These are phyloP conservation scores for Eupristina koningsbergeri DNA, from an alignment of 1,140 invertebrate species.

Conservation along the genomic window DNA sequence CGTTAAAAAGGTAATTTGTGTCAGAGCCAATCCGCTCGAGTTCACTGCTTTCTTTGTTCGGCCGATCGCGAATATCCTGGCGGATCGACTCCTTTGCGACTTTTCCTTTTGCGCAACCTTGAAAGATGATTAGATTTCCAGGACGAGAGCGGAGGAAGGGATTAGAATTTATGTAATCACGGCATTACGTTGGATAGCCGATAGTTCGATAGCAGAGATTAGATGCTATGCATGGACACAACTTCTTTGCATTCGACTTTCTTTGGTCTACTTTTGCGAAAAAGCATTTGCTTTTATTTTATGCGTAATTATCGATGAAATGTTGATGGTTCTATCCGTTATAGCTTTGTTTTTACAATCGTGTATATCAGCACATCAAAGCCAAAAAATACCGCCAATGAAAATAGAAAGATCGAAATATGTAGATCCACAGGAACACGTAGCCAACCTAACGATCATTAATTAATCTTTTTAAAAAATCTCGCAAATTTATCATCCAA, in stretches of 20 bases:
- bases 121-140: background rate
- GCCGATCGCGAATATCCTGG: background rate
- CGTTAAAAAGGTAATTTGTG: constrained; percentile 67
- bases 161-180: background rate
- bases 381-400: background rate
- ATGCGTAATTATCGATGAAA: background rate
- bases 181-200: background rate
- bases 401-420: background rate
- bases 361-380: background rate
- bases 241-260: background rate
- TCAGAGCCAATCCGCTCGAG: constrained; percentile 54
- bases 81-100: no score
- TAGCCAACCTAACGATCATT: background rate
- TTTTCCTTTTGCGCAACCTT: constrained; percentile 13
- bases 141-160: background rate
- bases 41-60: constrained; percentile 24
- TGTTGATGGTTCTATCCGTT: background rate
- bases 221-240: background rate
- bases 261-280: background rate
- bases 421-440: background rate
- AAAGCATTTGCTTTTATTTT: background rate
- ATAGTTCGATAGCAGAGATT: background rate
- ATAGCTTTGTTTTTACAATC: background rate
- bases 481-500: background rate
- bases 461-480: constrained; percentile 7